Evolutionary conservation across 2,797 vertebrate genomes (phyloP), one percentile per base, ranked within the genome.

Genomic region (Crax fasciolata): DNA sequence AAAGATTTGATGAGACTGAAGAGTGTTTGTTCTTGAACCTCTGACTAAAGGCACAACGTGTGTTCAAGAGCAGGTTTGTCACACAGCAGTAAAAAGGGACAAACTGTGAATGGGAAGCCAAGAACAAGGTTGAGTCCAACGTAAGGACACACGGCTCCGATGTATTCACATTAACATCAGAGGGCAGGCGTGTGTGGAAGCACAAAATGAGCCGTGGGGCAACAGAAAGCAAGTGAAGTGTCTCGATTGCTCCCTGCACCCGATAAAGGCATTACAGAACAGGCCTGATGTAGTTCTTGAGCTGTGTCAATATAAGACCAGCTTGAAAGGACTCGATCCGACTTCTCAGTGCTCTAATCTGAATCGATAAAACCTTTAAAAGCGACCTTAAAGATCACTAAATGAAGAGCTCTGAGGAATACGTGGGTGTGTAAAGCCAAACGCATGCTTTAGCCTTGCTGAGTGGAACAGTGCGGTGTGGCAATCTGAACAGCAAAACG

Each of bases 21-120:
- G 23, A 48, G 46, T 51, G 39, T 81, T 91, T 81, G 46, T 83
- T 89, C 77, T 55, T 65, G n/a, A 89, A 84, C 63, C 71, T 93
- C 93, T 85, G 67, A 44, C 30, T 67, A 61, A 94, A 87, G 28
- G 48, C 12, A 62, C n/a, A 55, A n/a, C 24, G 16, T 7, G 1
- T 75, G 30, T 63, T 74, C 51, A 76, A 61, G 66, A 92, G 54
- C 38, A 85, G 72, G 38, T 72, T 54, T 51, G 73, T 65, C 5
- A 7, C 54, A 61, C 73, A 1, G 18, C 66, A 91, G 85, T 94
- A 63, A 59, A 86, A 89, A 83, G 46, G 73, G 20, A 89, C 20
- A 84, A 91, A 89, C 11, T 25, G 46, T 58, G 39, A 90, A 58
- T 43, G 35, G 57, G 67, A 94, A 91, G 67, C 41, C 48, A 70